These are phyloP conservation scores for Caenorhabditis sp. DNA, from an alignment of 2,888 invertebrate species.

Conservation along the genomic window DNA sequence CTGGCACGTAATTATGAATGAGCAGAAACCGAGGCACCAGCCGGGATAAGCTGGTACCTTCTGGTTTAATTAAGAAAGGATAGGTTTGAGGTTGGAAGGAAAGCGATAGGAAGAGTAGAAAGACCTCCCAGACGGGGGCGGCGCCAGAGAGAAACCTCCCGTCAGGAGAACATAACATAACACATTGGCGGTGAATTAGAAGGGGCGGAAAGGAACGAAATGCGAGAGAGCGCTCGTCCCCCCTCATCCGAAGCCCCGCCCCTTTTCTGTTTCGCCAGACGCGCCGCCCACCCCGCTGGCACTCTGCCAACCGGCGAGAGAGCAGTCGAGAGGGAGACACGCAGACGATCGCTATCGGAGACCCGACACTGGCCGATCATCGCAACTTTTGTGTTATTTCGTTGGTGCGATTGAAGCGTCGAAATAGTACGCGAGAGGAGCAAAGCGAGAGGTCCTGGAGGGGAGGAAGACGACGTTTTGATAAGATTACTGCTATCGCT, in stretches of 20 bases:
- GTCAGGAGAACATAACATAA: constrained; percentile 9
- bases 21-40: no score
- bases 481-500: constrained; percentile 48
- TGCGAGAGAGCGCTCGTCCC: constrained; percentile 36
- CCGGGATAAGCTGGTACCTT: no score
- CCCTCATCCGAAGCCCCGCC: constrained; percentile 25
- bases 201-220: constrained; percentile 29
- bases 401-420: constrained; percentile 40
- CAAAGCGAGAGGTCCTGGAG: not conserved
- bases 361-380: constrained; percentile 3
- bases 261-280: constrained; percentile 34
- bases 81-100: no score
- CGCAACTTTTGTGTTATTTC: constrained; percentile 45
- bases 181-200: constrained; percentile 18
- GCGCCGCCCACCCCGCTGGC: constrained; percentile 41
- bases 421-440: constrained; percentile 21
- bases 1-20: constrained; percentile 41
- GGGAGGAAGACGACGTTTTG: constrained; percentile 31
- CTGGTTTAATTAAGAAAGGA: no score
- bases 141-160: constrained; percentile 11
- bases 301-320: constrained; percentile 33
- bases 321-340: constrained; percentile 26
- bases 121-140: no score
- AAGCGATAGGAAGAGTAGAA: not conserved
- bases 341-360: not conserved